Evolutionary conservation across 1,140 invertebrate genomes (phyloP), one percentile per base, ranked within the genome.

Genomic region (Pinna nobilis): DNA sequence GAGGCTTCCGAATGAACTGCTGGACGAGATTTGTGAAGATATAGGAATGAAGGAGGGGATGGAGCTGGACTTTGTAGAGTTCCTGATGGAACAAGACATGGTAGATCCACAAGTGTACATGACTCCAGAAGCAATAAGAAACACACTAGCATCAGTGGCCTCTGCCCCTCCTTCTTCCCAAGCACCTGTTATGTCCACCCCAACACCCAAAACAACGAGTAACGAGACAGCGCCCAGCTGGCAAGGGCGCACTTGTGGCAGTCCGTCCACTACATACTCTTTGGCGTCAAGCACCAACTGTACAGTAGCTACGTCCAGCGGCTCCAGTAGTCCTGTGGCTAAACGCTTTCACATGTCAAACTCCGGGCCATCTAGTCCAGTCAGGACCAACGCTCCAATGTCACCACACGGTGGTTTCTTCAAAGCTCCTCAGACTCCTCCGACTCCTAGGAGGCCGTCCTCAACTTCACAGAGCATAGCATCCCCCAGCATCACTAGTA

Each of bases 1-100:
- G 44, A 70, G 87, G n/a, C 76, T 89, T 9, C 86, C 85, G 18
- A 89, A 89, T 60, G 87, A 89, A 70, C 84, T 89, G 1, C 76
- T 89, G 60, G 86, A 88, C 60, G 87, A 89, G 76, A 87, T 89
- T n/a, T 88, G 86, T 76, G 83, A 83, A 66, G 87, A 89, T 68
- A 88, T 89, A 51, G 87, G 87, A 1, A 87, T 89, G 81, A 87
- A 89, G 67, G 86, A 88, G 41, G 86, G 84, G 13, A 89, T 88
- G 85, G 87, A 89, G 63, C 70, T 89, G 49, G 87, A 89, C 72
- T 85, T 89, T 78, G 83, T 86, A 15, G 87, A 89, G 72, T 86
- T 85, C 53, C 77, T 84, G 9, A 87, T 87, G 86, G 86, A 87
- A 72, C 84, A 86, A 59, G 84, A 86, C 35, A 80, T 78, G 57